Evolutionary conservation across 2,797 vertebrate species (phyloP).

Genomic region (Threskiornis aethiopicus): DNA sequence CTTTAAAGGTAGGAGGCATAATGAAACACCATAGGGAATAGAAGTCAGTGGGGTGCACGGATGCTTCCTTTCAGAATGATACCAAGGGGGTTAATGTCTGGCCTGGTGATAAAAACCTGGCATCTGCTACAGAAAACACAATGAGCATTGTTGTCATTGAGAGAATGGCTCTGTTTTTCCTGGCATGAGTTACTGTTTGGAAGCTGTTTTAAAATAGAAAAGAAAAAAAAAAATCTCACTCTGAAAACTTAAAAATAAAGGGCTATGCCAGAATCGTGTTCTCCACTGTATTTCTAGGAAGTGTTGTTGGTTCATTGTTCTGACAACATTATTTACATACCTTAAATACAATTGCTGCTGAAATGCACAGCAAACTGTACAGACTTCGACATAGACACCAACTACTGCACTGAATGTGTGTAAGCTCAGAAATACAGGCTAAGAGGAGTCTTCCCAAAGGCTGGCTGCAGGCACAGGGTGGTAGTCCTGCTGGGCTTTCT

Average conservation of each 20-base stretch:
- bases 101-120: slow-evolving; percentile 70
- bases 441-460: neutral
- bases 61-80: slow-evolving; percentile 61
- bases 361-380: neutral
- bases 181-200: slow-evolving; percentile 71
- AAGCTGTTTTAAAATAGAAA: slow-evolving; percentile 73
- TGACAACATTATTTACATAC: slow-evolving; percentile 27
- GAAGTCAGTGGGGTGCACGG: slow-evolving; percentile 27
- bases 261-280: slow-evolving; percentile 11
- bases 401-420: neutral
- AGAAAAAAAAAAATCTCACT: slow-evolving; percentile 21
- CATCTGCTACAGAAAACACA: slow-evolving; percentile 70
- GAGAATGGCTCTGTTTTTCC: slow-evolving; percentile 78
- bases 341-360: slow-evolving; percentile 24
- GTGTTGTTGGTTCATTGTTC: slow-evolving; percentile 36
- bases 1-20: slow-evolving; percentile 17
- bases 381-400: neutral
- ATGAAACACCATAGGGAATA: slow-evolving; percentile 9
- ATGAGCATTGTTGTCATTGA: slow-evolving; percentile 76
- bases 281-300: slow-evolving; percentile 61
- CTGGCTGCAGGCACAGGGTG: neutral
- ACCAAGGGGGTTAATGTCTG: slow-evolving; percentile 72
- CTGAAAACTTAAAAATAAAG: slow-evolving; percentile 43
- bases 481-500: neutral
- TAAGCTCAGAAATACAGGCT: neutral